Conservation (phyloP, 2,797 vertebrate genomes). For the Mycteria americana region DNA sequence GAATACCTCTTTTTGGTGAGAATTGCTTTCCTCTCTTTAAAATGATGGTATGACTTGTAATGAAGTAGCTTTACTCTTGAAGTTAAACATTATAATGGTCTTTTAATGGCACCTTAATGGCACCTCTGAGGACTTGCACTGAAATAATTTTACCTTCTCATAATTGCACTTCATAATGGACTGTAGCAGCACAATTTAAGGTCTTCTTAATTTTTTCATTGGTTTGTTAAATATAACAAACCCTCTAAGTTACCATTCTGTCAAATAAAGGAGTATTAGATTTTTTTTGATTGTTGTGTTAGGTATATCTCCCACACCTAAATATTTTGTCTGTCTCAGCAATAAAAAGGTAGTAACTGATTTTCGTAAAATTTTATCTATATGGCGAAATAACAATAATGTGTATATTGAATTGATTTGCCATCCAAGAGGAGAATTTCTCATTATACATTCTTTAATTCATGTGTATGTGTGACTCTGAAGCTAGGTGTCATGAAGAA, state of each 20-base stretch:
- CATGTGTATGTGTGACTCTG: not conserved
- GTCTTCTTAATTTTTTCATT: not conserved
- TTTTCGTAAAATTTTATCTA: not conserved
- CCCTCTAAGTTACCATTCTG: not conserved
- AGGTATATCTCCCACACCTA: not conserved
- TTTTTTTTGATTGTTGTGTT: not conserved
- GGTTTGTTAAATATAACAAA: not conserved
- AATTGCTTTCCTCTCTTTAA: not conserved
- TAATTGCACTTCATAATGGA: not conserved
- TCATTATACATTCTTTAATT: not conserved
- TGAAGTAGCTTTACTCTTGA: slow-evolving; percentile 13
- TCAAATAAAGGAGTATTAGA: not conserved
- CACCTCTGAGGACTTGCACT: slow-evolving; percentile 15
- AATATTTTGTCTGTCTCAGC: not conserved
- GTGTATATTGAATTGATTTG: not conserved
- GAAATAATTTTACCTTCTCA: slow-evolving; percentile 32
- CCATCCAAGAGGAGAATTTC: not conserved
- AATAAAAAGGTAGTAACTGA: not conserved
- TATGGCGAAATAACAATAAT: not conserved
- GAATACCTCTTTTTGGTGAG: not conserved
- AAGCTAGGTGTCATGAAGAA: not conserved
- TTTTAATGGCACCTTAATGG: slow-evolving; percentile 58
- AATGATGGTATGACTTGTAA: slow-evolving; percentile 7
- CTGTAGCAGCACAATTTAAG: not conserved
- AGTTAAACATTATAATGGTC: slow-evolving; percentile 20